These are phyloP conservation scores for Eutolmus rufibarbis DNA, from an alignment of 2,888 invertebrate species.

Conservation along the genomic window DNA sequence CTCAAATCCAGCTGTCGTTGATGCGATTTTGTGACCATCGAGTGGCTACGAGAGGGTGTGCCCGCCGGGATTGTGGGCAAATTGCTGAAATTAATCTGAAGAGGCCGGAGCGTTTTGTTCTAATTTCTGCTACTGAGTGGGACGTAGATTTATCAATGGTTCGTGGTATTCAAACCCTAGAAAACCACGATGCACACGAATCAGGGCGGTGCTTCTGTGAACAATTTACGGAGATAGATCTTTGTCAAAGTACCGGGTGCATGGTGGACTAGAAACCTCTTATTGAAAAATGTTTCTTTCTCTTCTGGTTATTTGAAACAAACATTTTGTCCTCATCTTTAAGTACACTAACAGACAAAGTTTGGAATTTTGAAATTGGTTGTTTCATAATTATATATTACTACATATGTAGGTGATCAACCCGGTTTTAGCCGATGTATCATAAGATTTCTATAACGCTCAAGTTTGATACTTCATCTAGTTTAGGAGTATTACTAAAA, in stretches of 20 bases:
- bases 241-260: not conserved
- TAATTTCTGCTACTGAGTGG: constrained; percentile 2
- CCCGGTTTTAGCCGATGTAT: too few relatives aligned
- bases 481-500: too few relatives aligned
- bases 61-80: constrained; percentile 8
- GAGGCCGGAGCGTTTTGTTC: not conserved
- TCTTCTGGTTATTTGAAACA: too few relatives aligned
- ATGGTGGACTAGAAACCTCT: too few relatives aligned
- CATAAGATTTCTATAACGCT: too few relatives aligned
- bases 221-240: not conserved
- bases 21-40: constrained; percentile 12
- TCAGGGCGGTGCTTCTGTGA: not conserved
- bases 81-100: constrained; percentile 25
- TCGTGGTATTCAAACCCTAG: constrained; percentile 50
- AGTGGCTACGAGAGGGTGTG: constrained; percentile 9
- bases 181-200: not conserved
- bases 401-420: too few relatives aligned
- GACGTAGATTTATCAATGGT: not conserved
- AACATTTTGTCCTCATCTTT: too few relatives aligned
- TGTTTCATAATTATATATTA: too few relatives aligned
- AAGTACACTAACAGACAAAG: too few relatives aligned
- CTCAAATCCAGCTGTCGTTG: constrained; percentile 27
- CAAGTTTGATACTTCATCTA: too few relatives aligned
- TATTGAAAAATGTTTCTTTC: too few relatives aligned
- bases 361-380: too few relatives aligned